Percentiles rank a stretch among this genome's conserved stretches.
phyloP scores from a whole-genome alignment of 2,113 vertebrate genomes.

The Oncorhynchus keta region DNA sequence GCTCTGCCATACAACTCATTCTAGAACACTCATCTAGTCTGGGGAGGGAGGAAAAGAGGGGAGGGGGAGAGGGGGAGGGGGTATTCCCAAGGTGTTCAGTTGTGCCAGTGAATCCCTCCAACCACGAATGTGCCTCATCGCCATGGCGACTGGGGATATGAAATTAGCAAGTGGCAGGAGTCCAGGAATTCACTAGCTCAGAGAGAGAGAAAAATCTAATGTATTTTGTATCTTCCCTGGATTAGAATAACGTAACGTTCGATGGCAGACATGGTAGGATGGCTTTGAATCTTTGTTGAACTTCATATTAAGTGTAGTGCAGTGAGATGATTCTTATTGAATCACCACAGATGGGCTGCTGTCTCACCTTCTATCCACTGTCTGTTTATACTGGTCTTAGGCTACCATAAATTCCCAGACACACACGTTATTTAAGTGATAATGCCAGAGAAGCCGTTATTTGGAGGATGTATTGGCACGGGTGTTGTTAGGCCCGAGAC shows the following conservation, averaged over 20 bases:
- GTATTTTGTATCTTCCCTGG: conserved; percentile 54
- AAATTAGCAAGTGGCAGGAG: conserved; percentile 54
- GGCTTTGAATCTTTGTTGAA: conserved; percentile 16
- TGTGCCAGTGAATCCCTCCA: conserved; percentile 37
- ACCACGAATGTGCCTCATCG: conserved; percentile 57
- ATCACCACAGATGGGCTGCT: neutral
- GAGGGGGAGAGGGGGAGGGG: too few species aligned
- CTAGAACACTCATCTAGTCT: conserved; percentile 1
- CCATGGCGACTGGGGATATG: conserved; percentile 73
- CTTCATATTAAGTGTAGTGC: neutral
- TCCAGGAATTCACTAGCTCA: conserved; percentile 65
- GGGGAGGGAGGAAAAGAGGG: neutral
- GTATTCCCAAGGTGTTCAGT: conserved; percentile 66
- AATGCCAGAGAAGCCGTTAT: too few species aligned
- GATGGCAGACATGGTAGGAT: conserved; percentile 35
- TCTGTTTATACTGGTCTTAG: neutral
- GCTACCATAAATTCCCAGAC: neutral
- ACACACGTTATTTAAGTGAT: neutral
- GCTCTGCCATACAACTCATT: neutral
- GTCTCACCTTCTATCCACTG: neutral
- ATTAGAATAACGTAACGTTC: conserved; percentile 49
- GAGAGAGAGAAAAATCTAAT: conserved; percentile 31
- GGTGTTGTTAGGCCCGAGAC: too few species aligned
- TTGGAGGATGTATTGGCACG: too few species aligned
- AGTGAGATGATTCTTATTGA: neutral